These are phyloP conservation scores for Hipposideros armiger DNA, from an alignment of 2,113 vertebrate genomes.

Conservation along the genomic window DNA sequence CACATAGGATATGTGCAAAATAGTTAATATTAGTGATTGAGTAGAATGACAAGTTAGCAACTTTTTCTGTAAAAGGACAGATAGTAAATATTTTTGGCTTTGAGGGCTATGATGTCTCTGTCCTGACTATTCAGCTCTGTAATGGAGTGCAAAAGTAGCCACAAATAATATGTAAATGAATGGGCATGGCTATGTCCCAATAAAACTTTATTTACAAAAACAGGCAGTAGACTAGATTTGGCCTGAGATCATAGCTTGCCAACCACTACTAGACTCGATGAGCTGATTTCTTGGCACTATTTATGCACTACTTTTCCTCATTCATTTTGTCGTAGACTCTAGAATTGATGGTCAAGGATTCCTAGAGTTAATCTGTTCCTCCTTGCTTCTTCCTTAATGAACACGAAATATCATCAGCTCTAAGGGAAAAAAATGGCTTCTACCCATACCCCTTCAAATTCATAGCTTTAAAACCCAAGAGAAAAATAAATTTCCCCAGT, in stretches of 20 bases:
- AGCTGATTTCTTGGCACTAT: background rate
- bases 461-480: background rate
- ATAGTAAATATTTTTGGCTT: background rate
- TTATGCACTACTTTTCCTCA: background rate
- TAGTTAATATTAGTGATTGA: background rate
- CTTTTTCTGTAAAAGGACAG: background rate
- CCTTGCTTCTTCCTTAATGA: conserved; percentile 9
- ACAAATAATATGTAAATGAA: background rate
- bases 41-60: background rate
- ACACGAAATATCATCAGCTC: background rate
- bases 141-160: background rate
- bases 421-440: background rate
- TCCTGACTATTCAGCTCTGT: background rate
- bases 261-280: background rate
- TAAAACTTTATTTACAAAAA: conserved; percentile 19
- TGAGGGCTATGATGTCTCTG: background rate
- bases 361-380: background rate
- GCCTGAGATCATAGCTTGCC: background rate
- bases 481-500: background rate
- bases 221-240: background rate
- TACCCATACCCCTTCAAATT: background rate
- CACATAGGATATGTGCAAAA: background rate
- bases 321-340: background rate
- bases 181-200: background rate
- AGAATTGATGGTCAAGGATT: background rate